Evolutionary conservation across 2,797 vertebrate species (phyloP).

Genomic region (Coregonus sp.): DNA sequence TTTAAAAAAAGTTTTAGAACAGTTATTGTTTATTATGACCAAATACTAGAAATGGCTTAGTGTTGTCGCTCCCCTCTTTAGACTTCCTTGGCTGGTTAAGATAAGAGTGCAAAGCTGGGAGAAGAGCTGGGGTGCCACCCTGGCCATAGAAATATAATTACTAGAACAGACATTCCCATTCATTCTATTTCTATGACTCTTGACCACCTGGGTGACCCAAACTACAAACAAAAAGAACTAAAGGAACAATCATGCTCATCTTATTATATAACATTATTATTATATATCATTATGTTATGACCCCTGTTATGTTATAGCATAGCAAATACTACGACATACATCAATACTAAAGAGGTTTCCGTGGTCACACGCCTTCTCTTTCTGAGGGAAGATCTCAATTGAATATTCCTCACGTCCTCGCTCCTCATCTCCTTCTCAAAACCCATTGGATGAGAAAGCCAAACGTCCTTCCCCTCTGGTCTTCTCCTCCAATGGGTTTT

Average conservation of each 20-base stretch:
- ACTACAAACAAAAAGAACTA: neutral
- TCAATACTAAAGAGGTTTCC: neutral
- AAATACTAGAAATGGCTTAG: slow-evolving; percentile 68
- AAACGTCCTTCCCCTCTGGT: no score
- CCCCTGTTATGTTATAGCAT: neutral
- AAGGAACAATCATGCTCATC: neutral
- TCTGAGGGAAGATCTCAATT: no score
- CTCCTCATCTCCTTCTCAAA: no score
- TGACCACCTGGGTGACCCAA: neutral
- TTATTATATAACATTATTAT: neutral
- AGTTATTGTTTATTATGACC: slow-evolving; percentile 31
- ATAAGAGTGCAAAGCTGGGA: slow-evolving; percentile 76
- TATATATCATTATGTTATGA: neutral
- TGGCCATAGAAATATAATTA: neutral
- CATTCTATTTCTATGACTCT: neutral
- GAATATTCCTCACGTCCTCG: no score
- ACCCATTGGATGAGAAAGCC: no score
- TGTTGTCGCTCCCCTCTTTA: slow-evolving; percentile 53
- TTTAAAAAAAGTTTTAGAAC: slow-evolving; percentile 31
- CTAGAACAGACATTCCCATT: neutral
- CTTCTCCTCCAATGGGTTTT: no score
- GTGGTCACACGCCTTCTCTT: neutral
- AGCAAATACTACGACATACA: no score
- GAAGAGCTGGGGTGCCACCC: slow-evolving; percentile 55
- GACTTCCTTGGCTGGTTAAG: slow-evolving; percentile 71